Evolutionary conservation across 2,888 invertebrate genomes (phyloP), one percentile per base, ranked within the genome.

Genomic region (Argyra leucocephala): DNA sequence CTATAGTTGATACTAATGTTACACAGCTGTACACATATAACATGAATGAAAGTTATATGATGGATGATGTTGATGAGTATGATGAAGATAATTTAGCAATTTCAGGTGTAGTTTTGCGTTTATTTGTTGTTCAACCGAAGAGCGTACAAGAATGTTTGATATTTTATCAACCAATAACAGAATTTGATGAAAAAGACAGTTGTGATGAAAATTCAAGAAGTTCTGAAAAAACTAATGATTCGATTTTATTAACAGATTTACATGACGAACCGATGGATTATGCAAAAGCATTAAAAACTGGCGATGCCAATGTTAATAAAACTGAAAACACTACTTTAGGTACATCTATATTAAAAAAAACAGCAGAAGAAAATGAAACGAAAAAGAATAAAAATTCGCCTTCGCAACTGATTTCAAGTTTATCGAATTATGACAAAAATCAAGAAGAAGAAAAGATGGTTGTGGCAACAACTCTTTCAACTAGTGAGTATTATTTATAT

Each of bases 101-200:
- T 48, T 82, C 83, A 65, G 83, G 83, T 60, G 76, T 82, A 57
- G 83, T 82, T 63, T 78, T 82, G 64, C 78, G 76, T 66, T 83
- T 93, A 83, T 89, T 89, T 78, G 84, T 92, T 68, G 90, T 94
- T 67, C 92, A 93, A 75, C 91, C 92, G 31, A 93, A 92, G 79
- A 91, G 93, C 3, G 82, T 96, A 68, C 94, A 95, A 80, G 91
- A 93, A 75, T 88, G 90, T 70, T 84, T 86, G 71, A 88, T 93
- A 62, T 83, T 86, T 5, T 89, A 87, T 77, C 73, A 80, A 67
- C 83, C 83, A 63, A 81, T 82, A 10, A 72, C 75, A 3, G 66
- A 22, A 22, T 63, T 62, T 22, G 62, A 22, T 36, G 64, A 15
- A 12, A 65, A 48, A 22, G 62, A 63, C 9, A 22, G 64, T 24